Evolutionary conservation across 2,113 vertebrate species (phyloP).

Genomic region (Accipiter cooperii): DNA sequence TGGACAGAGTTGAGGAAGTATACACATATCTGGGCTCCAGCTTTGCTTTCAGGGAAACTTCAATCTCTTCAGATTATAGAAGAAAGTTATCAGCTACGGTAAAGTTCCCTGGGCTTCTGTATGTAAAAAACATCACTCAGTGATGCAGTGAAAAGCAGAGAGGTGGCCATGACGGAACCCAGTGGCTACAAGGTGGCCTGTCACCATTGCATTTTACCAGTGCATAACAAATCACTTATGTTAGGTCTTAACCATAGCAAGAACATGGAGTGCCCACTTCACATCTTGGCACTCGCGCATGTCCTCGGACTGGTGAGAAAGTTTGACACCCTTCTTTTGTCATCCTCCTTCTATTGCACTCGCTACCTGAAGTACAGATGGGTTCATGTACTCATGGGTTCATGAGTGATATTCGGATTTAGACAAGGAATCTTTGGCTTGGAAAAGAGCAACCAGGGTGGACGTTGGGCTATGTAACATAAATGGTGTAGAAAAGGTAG

Average conservation of each 20-base stretch:
- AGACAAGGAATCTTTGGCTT: not conserved
- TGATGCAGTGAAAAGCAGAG: not conserved
- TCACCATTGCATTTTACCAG: not conserved
- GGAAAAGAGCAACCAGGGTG: not conserved
- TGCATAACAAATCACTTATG: not conserved
- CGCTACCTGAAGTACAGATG: not conserved
- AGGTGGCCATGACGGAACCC: not conserved
- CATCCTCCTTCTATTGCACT: not conserved
- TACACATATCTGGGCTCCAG: not conserved
- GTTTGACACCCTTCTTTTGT: not conserved
- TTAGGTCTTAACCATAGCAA: not conserved
- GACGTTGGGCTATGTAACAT: not conserved
- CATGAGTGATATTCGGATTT: not conserved
- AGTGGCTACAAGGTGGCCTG: not conserved
- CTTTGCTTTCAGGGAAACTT: not conserved
- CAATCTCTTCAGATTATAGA: not conserved
- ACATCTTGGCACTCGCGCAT: not conserved
- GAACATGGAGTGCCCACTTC: not conserved
- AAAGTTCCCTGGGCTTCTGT: not conserved
- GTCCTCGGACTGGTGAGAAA: not conserved
- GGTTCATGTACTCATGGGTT: not conserved
- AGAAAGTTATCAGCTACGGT: not conserved
- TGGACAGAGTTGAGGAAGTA: not conserved
- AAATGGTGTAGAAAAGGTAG: not conserved
- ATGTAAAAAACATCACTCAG: not conserved